Evolutionary conservation across 2,888 invertebrate genomes (phyloP), one percentile per base, ranked within the genome.

Genomic region (Fragum fragum): DNA sequence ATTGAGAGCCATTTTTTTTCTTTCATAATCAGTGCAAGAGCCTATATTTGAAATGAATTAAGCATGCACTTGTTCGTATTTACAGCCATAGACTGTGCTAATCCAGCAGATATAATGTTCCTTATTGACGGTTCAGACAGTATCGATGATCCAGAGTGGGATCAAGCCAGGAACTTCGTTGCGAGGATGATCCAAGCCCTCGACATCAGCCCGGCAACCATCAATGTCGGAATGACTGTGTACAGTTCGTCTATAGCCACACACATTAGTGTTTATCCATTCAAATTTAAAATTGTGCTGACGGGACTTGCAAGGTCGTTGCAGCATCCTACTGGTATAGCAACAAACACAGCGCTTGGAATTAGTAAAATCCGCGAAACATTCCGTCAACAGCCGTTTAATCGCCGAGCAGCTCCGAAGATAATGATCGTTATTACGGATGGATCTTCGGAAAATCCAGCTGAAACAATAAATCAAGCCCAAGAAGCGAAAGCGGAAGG

Each of bases 41-140:
- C n/a, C n/a, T n/a, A n/a, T n/a, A n/a, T n/a, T n/a, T n/a, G n/a
- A n/a, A n/a, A n/a, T n/a, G n/a, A n/a, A n/a, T n/a, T n/a, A n/a
- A n/a, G n/a, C n/a, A n/a, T n/a, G n/a, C n/a, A n/a, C n/a, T n/a
- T n/a, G n/a, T n/a, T n/a, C n/a, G n/a, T n/a, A n/a, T 71, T 89
- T 88, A 52, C 85, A 92, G 92, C 79, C 14, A 68, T 91, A 28
- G 86, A 87, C 68, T 92, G 92, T 70, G 79, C 87, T 52, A 88
- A 87, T 53, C 91, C 92, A 1, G 92, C 90, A 0, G 92, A 92
- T 72, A 86, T 92, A 14, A 84, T 91, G 76, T 88, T 92, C 32
- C 81, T 92, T 5, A 36, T 92, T 23, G 91, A 92, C 73, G 92
- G 91, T n/a, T 90, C 89, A 3, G 88, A 90, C 85, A 90, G 90